Conservation (phyloP, 2,797 vertebrate genomes). For the Silurus lanzhouensis region DNA sequence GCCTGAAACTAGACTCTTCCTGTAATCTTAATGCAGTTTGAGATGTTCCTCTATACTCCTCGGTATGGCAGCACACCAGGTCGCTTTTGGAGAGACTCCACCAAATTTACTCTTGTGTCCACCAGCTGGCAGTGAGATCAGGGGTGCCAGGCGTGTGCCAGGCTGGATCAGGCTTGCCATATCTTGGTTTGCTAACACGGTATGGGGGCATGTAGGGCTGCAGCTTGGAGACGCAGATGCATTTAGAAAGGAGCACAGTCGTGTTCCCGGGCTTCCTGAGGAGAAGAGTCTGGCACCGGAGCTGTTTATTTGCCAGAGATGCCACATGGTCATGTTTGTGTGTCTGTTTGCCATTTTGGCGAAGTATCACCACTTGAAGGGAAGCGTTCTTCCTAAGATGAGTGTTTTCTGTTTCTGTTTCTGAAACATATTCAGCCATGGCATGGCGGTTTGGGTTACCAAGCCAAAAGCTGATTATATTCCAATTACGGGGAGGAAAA, state of each 20-base stretch:
- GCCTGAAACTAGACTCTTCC: not conserved
- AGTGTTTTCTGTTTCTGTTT: not conserved
- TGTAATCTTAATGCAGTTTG: constrained; percentile 15
- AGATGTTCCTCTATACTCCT: not conserved
- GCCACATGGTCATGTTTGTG: constrained; percentile 61
- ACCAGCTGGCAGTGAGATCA: constrained; percentile 65
- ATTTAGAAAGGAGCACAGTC: constrained; percentile 55
- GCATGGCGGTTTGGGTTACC: too few relatives aligned
- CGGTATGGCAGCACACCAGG: constrained; percentile 5
- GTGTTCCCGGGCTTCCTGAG: constrained; percentile 65
- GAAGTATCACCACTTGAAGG: not conserved
- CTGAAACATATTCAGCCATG: not conserved
- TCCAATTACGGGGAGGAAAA: not conserved
- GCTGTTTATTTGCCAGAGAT: constrained; percentile 63
- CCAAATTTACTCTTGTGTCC: constrained; percentile 65
- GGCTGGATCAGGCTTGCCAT: constrained; percentile 61
- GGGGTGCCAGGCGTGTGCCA: constrained; percentile 36
- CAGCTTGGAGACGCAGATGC: constrained; percentile 32
- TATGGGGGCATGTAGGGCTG: constrained; percentile 27
- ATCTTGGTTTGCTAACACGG: constrained; percentile 63
- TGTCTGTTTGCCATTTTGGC: constrained; percentile 46
- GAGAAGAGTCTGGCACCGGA: constrained; percentile 69
- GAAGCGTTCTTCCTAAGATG: not conserved
- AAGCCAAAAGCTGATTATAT: not conserved
- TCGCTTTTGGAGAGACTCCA: constrained; percentile 55